phyloP scores from a whole-genome alignment of 2,113 vertebrate genomes.

The Eleginops maclovinus region DNA sequence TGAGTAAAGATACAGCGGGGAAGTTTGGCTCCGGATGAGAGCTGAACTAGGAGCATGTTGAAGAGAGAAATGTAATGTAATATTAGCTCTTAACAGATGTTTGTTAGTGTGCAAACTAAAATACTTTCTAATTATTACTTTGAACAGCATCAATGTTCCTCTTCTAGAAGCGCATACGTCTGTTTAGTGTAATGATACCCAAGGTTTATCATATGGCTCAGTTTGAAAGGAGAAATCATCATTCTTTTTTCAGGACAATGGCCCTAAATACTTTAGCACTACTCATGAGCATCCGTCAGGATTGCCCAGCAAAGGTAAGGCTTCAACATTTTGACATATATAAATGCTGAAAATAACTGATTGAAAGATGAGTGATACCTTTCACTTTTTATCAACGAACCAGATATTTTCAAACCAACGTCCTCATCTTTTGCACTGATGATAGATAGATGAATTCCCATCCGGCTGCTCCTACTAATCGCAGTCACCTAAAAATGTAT shows the following conservation, averaged over 20 bases:
- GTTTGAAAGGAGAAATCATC: no score
- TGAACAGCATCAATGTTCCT: no score
- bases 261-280: no score
- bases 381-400: background rate
- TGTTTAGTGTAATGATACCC: no score
- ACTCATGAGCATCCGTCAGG: no score
- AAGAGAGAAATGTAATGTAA: background rate
- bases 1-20: background rate
- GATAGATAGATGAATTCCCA: background rate
- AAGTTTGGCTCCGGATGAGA: background rate
- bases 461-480: background rate
- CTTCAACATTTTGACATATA: no score
- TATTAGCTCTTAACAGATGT: constrained; percentile 2
- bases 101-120: background rate
- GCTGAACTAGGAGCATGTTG: background rate
- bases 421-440: background rate
- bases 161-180: no score
- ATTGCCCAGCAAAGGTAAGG: no score
- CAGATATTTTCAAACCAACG: background rate
- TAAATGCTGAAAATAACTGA: no score
- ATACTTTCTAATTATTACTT: background rate
- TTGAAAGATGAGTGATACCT: no score
- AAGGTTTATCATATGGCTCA: no score
- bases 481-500: background rate
- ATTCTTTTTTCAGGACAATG: no score